Percentiles rank a stretch among this genome's conserved stretches.
These are phyloP conservation scores for Tenthredo scrophulariae DNA, from an alignment of 2,888 invertebrate species.

Conservation along the genomic window DNA sequence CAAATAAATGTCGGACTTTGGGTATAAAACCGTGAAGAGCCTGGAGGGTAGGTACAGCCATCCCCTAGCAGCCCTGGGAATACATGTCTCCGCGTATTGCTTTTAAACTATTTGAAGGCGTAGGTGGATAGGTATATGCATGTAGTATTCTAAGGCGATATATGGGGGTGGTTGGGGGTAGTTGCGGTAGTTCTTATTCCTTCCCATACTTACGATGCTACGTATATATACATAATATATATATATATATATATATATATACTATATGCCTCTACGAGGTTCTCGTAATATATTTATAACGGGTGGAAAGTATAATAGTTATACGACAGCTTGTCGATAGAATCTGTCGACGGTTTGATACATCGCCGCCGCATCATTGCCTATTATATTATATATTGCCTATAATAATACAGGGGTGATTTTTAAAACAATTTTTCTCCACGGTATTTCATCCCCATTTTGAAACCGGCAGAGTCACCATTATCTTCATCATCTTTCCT, in stretches of 20 bases:
- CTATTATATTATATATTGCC: slow-evolving; percentile 60
- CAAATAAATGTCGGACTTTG: slow-evolving; percentile 47
- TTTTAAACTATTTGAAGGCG: slow-evolving; percentile 23
- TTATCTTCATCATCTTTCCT: not conserved
- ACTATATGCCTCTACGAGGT: not conserved
- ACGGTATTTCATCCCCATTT: not conserved
- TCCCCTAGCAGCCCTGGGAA: not conserved
- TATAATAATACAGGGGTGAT: slow-evolving; percentile 27
- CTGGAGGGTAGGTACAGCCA: not conserved
- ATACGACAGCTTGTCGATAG: slow-evolving; percentile 67
- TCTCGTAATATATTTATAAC: slow-evolving; percentile 66
- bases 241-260: not conserved
- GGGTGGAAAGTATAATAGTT: slow-evolving; percentile 65
- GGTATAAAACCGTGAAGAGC: slow-evolving; percentile 7
- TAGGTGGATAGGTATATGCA: not conserved
- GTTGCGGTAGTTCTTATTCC: slow-evolving; percentile 26
- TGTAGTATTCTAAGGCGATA: slow-evolving; percentile 34
- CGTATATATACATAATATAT: not conserved
- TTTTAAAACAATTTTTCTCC: not conserved
- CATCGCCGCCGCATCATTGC: slow-evolving; percentile 66
- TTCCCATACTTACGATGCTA: not conserved
- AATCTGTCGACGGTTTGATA: slow-evolving; percentile 64
- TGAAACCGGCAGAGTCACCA: not conserved
- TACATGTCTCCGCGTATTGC: slow-evolving; percentile 7
- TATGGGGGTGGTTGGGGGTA: not conserved